Base-by-base conservation (phyloP, 2,888 invertebrate genomes). In the Graphium colonna region DNA sequence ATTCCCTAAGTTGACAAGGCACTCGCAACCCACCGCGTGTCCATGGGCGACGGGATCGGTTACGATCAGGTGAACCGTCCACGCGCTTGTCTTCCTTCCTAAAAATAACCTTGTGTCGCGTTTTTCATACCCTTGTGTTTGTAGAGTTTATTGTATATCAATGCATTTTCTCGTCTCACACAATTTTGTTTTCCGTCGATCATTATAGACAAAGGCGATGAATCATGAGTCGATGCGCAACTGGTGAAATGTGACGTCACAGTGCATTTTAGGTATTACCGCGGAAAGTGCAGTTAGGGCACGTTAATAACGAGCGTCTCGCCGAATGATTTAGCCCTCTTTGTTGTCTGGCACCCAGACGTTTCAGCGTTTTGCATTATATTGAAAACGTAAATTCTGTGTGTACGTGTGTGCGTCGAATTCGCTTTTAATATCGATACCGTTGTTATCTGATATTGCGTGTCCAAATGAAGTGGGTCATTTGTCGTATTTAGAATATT, bases 281-380 rank as follows among this genome's bases (percentile, higher is more conserved):
- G 45, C 46, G 51, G 46, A 50, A 55, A 52, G 48, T 55, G 39
- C 49, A 56, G 52, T 53, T 56, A 59, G 54, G 54, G 58, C 57
- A 60, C 40, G 56, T 52, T 53, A 58, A 55, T 56, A 56, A 51
- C 33, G 45, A 57, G 28, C 62, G 73, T 69, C 72, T 64, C 65
- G 71, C 52, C 74, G 62, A 58, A 61, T 72, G 75, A 75, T 75
- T 73, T 75, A 75, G 62, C 39, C 60, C 62, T 61, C 74, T 74
- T 76, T 75, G 75, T 75, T 76, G 75, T 74, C 75, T 75, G 73
- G 67, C 48, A 42, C 28, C 10, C 44, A 49, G 49, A 44, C 53
- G 17, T 39, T 28, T 42, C 17, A 38, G 44, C 40, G 49, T 40
- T 26, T n/a, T 42, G 38, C 44, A 44, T 53, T 53, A 53, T 49